These are phyloP conservation scores for Aix galericulata DNA, from an alignment of 2,113 vertebrate species.

Conservation along the genomic window DNA sequence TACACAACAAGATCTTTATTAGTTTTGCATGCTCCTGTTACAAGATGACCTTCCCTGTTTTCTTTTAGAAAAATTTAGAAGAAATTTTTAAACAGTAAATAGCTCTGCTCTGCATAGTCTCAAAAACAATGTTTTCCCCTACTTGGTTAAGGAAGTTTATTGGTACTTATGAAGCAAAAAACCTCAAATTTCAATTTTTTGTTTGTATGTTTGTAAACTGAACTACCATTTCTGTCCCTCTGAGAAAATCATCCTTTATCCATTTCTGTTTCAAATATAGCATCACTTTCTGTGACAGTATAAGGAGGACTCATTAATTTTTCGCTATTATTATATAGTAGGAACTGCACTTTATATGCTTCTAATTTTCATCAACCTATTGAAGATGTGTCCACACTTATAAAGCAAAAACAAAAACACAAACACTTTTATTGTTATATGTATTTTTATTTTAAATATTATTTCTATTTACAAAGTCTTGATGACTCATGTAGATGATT, in stretches of 20 bases:
- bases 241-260: background rate
- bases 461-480: background rate
- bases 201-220: background rate
- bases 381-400: background rate
- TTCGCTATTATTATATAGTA: background rate
- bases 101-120: background rate
- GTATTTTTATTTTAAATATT: background rate
- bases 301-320: background rate
- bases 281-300: background rate
- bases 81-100: background rate
- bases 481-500: background rate
- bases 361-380: background rate
- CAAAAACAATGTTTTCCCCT: background rate
- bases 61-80: background rate
- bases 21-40: background rate
- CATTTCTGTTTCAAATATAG: background rate
- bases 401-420: background rate
- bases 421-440: background rate
- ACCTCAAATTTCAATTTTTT: accelerated
- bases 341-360: background rate
- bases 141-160: background rate
- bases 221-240: background rate
- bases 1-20: background rate
- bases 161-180: background rate
- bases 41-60: background rate